Evolutionary conservation across 2,888 invertebrate genomes (phyloP).

Genomic region (Gibbula magus): DNA sequence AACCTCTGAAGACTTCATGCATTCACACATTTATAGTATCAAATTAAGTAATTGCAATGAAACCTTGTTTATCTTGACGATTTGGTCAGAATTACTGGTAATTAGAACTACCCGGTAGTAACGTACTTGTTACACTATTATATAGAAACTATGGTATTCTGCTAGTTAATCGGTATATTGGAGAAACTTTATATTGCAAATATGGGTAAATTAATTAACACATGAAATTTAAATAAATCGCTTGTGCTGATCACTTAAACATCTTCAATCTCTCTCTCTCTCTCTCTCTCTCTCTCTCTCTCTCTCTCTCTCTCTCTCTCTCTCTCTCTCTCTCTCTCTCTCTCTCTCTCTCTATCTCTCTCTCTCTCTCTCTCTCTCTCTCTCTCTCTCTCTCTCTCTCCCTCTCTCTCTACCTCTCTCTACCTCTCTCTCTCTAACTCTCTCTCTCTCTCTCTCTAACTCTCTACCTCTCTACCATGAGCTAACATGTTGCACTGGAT

Average conservation of each 20-base stretch:
- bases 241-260: slow-evolving; percentile 29
- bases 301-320: slow-evolving; percentile 39
- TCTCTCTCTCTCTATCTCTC: slow-evolving; percentile 33
- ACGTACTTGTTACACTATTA: too few relatives aligned
- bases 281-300: slow-evolving; percentile 41
- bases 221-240: too few relatives aligned
- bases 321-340: slow-evolving; percentile 37
- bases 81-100: too few relatives aligned
- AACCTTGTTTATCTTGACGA: too few relatives aligned
- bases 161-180: too few relatives aligned
- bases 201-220: too few relatives aligned
- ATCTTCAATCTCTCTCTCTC: slow-evolving; percentile 34
- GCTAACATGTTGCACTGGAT: not conserved
- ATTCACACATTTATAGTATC: too few relatives aligned
- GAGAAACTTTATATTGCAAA: too few relatives aligned
- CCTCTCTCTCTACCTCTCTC: slow-evolving; percentile 53
- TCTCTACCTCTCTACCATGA: not conserved
- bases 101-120: too few relatives aligned
- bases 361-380: slow-evolving; percentile 37
- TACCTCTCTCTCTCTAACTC: slow-evolving; percentile 3
- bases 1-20: too few relatives aligned
- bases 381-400: slow-evolving; percentile 48
- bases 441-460: not conserved
- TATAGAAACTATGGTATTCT: too few relatives aligned
- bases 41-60: too few relatives aligned